phyloP scores from a whole-genome alignment of 2,797 vertebrate species.

The Psittacula echo region DNA sequence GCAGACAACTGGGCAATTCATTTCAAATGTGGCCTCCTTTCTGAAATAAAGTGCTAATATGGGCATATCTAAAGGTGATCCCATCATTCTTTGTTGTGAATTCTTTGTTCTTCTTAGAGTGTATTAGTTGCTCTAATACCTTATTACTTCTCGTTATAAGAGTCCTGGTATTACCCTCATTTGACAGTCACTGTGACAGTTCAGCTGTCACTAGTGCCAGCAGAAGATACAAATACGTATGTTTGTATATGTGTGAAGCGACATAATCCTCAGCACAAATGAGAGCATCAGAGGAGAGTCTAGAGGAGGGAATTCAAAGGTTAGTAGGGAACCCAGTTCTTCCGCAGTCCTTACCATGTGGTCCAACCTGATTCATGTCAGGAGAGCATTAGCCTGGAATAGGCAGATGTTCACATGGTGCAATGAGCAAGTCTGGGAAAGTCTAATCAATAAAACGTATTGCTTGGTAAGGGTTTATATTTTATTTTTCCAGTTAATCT shows the following conservation, averaged over 20 bases:
- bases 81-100: not conserved
- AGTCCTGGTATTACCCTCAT: not conserved
- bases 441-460: not conserved
- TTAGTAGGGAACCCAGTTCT: not conserved
- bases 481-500: not conserved
- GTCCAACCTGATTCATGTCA: too few species aligned
- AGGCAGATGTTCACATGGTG: not conserved
- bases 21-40: not conserved
- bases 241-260: not conserved
- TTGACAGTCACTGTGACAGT: not conserved
- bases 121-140: not conserved
- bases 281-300: not conserved
- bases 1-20: not conserved
- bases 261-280: not conserved
- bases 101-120: not conserved
- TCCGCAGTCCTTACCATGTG: not conserved
- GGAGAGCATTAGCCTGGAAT: not conserved
- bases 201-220: not conserved
- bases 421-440: not conserved
- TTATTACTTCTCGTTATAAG: not conserved
- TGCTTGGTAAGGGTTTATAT: not conserved
- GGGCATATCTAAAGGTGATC: not conserved
- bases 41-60: not conserved
- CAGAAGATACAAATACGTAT: not conserved
- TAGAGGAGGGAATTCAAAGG: not conserved